Base-by-base conservation (phyloP, 2,888 invertebrate genomes). In the Panzeria rudis region DNA sequence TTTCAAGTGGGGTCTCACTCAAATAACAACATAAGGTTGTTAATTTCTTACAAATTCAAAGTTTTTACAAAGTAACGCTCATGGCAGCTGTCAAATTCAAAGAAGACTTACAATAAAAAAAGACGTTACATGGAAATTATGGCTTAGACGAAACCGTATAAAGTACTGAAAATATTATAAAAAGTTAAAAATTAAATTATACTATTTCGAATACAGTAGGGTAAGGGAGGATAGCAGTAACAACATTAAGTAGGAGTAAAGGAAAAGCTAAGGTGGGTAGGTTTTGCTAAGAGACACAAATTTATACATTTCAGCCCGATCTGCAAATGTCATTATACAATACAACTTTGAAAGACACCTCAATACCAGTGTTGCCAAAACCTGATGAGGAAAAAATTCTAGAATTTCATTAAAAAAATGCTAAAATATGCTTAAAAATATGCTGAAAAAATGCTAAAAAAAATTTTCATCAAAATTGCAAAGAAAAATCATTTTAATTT, bases 81-180 rank as follows among this genome's bases (percentile, higher is more conserved):
- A 59, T 32, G 44, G 59, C 85, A 85, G 81, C 78, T 85, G 85
- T 78, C 78, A 78, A 64, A 38, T 69, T n/a, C 32, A 68, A 71
- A n/a, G 83, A 78, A 85, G 76, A 69, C 77, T 54, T 69, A 64
- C 54, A 73, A 64, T 66, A 23, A 80, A 66, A 76, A 77, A 29
- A 80, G 72, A 71, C 75, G 54, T 81, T 54, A 61, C 77, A 73
- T 77, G 41, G 35, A 78, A 82, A 78, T 82, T 78, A 64, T 11
- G 77, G 61, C 69, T 71, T 82, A 64, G 50, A 69, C 23, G 85
- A 85, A 85, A 78, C 82, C 82, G 56, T 68, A 82, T 25, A 82
- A 85, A 25, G 32, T 32, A 38, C 25, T 61, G 52, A 61, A 54
- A 64, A 47, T 71, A 64, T 7, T 69, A 23, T 23, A 25, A 2